phyloP scores from a whole-genome alignment of 2,888 invertebrate species.

The Leucophenga maculata region DNA sequence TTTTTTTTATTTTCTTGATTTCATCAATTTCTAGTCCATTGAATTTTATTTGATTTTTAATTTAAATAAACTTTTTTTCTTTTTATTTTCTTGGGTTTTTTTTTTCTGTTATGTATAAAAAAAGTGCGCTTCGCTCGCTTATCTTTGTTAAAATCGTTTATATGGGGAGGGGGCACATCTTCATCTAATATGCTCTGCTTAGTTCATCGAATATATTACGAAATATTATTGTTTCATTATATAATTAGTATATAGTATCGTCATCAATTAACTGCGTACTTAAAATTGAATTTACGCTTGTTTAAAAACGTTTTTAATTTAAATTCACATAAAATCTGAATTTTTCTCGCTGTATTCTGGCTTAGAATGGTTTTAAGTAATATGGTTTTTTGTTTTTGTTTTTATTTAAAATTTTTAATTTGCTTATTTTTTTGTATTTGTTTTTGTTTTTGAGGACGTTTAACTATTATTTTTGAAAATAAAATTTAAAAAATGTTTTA shows the following conservation, averaged over 20 bases:
- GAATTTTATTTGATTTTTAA: neutral
- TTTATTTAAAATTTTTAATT: constrained; percentile 19
- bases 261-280: too few species aligned
- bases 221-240: constrained; percentile 25
- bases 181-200: constrained; percentile 40
- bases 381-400: constrained; percentile 36
- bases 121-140: constrained; percentile 48
- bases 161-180: neutral
- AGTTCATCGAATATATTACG: constrained; percentile 28
- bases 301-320: neutral
- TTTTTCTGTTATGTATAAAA: constrained; percentile 48
- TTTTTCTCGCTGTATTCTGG: neutral
- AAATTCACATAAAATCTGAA: constrained; percentile 14
- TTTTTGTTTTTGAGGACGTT: constrained; percentile 32
- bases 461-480: constrained; percentile 5
- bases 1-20: neutral
- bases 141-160: constrained; percentile 54
- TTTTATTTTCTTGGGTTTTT: constrained; percentile 3
- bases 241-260: constrained; percentile 1
- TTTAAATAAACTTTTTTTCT: neutral
- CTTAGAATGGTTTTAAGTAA: constrained; percentile 21
- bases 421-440: constrained; percentile 26
- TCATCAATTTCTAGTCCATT: neutral
- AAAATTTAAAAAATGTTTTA: constrained; percentile 29
- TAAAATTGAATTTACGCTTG: neutral